Evolutionary conservation across 1,140 invertebrate genomes (phyloP).

Genomic region (Drosophila bipectinata): DNA sequence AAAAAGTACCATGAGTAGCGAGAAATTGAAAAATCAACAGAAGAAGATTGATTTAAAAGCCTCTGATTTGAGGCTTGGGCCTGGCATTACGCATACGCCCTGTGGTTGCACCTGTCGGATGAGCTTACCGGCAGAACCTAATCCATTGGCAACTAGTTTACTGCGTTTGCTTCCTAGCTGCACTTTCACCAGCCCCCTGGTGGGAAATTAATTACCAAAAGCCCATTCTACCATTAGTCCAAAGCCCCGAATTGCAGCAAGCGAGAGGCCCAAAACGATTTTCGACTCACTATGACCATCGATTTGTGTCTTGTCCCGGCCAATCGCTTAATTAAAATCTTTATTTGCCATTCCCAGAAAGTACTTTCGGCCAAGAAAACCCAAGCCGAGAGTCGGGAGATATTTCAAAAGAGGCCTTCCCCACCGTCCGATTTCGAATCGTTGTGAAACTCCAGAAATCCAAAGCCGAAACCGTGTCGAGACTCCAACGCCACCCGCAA

Average conservation of each 20-base stretch:
- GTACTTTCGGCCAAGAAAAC: background rate
- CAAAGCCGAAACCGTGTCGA: constrained; percentile 8
- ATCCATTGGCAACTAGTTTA: background rate
- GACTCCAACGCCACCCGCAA: constrained; percentile 59
- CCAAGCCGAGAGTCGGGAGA: constrained; percentile 6
- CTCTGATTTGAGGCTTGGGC: constrained; percentile 4
- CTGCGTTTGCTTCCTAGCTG: background rate
- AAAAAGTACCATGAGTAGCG: constrained; percentile 23
- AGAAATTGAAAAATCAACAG: constrained; percentile 44
- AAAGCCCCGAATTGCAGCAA: constrained; percentile 33
- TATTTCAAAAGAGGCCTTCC: constrained; percentile 43
- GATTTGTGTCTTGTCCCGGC: constrained; percentile 39
- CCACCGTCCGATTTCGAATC: constrained; percentile 41
- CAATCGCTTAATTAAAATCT: constrained; percentile 81
- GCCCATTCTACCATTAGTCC: constrained; percentile 29
- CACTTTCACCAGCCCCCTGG: constrained; percentile 35
- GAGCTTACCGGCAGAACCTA: background rate
- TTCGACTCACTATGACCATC: constrained; percentile 37
- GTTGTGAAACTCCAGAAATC: constrained; percentile 61
- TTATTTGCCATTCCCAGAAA: constrained; percentile 47
- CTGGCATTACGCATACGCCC: constrained; percentile 36
- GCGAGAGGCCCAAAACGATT: constrained; percentile 35
- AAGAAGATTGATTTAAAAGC: constrained; percentile 25
- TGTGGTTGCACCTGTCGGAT: constrained; percentile 5
- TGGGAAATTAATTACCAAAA: constrained; percentile 27